Percentiles rank a stretch among this genome's conserved stretches.
Conservation (phyloP, 2,797 vertebrate genomes). For the Acanthiza pusilla region DNA sequence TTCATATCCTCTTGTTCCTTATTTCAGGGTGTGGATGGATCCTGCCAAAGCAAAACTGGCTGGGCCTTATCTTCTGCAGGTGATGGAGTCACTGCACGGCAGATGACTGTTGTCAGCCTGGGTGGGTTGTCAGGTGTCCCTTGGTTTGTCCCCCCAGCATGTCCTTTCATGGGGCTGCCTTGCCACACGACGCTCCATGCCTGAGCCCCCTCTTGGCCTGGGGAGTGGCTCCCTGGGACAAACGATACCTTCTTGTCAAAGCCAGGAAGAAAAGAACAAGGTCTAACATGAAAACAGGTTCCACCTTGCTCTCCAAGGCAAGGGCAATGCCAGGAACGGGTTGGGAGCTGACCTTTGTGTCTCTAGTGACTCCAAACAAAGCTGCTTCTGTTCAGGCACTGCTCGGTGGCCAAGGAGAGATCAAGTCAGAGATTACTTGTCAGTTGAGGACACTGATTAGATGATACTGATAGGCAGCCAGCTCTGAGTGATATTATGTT, state of each 20-base stretch:
- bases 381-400: constrained; percentile 35
- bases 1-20: background rate
- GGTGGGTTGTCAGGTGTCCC: background rate
- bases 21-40: constrained; percentile 22
- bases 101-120: background rate
- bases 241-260: background rate
- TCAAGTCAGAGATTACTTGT: constrained; percentile 60
- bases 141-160: background rate
- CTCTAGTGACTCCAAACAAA: constrained; percentile 37
- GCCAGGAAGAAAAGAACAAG: background rate
- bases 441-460: constrained; percentile 55
- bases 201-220: background rate
- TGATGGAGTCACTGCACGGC: background rate
- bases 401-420: constrained; percentile 52
- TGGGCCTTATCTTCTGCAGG: background rate
- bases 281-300: background rate
- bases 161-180: background rate
- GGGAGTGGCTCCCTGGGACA: background rate
- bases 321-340: constrained; percentile 20
- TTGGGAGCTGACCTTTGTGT: constrained; percentile 42
- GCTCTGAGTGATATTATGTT: constrained; percentile 49
- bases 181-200: background rate
- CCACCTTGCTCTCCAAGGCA: constrained; percentile 1
- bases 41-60: background rate
- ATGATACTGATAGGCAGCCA: constrained; percentile 53